Base-by-base conservation (phyloP, 1,140 invertebrate species). In the Dreissena polymorpha region DNA sequence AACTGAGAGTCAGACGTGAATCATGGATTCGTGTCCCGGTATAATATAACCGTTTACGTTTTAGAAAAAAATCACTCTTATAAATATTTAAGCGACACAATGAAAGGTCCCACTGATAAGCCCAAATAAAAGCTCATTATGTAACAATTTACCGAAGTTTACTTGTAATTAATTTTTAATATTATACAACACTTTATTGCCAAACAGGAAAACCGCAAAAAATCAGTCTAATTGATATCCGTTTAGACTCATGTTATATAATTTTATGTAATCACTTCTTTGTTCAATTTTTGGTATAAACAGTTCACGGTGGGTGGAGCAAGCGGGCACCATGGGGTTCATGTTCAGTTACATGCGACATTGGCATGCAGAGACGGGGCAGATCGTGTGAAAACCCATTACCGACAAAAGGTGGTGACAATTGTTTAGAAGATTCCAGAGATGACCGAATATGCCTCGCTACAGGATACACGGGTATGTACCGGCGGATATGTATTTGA, bases 221-320 rank as follows among this genome's bases (percentile, higher is more conserved):
- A 39, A 39, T n/a, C 39, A 39, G 39, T 39, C 39, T 2, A 39
- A 5, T 39, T 39, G 39, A 39, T 2, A 39, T 39, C 8, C 39
- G 39, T 8, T 39, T 5, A 39, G 39, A 39, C 39, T 5, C 39
- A 39, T 39, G 39, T 39, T 39, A 39, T 39, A 39, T 39, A n/a
- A n/a, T n/a, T n/a, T n/a, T n/a, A 39, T 39, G 39, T 39, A 39
- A 39, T 39, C 39, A 39, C 8, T 39, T 8, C 39, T 39, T 39
- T 39, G 39, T 39, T 39, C 39, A 39, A 39, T 39, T 39, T 5
- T 39, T 39, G 39, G 39, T 39, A 39, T 39, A 39, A 27, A 27
- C 64, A 70, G 68, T 70, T 13, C 10, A 70, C 21, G 68, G 68
- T 70, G 68, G 49, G 14, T 70, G 68, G 68, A 50, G 27, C 27